Evolutionary conservation across 2,797 vertebrate species (phyloP).

Genomic region (Phoebastria nigripes): DNA sequence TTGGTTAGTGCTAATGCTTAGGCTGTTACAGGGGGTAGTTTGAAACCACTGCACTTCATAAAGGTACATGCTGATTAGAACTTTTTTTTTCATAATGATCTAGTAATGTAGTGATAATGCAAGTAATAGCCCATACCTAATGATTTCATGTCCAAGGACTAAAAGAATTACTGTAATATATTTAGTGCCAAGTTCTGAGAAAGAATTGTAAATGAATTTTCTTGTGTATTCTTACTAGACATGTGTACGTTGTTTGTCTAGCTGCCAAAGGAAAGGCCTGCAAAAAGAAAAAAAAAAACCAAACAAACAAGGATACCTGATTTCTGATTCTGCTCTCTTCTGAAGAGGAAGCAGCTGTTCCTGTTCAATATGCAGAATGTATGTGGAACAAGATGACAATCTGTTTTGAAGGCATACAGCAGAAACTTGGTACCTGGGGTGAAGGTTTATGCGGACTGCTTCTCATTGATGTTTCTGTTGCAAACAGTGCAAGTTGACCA

Average conservation of each 20-base stretch:
- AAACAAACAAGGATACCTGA: not conserved
- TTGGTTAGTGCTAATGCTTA: constrained; percentile 15
- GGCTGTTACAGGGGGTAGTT: constrained; percentile 25
- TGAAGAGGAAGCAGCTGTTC: not conserved
- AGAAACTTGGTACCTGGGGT: not conserved
- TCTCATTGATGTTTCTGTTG: not conserved
- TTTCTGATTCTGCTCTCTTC: not conserved
- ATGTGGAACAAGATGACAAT: not conserved
- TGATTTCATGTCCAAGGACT: constrained; percentile 68
- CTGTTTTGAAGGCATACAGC: not conserved
- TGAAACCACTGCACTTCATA: constrained; percentile 55
- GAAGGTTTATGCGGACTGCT: not conserved
- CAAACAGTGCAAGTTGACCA: not conserved
- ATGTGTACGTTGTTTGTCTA: not conserved
- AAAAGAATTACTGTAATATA: constrained; percentile 62
- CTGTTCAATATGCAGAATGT: not conserved
- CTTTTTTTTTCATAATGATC: constrained; percentile 74
- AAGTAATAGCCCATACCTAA: constrained; percentile 75
- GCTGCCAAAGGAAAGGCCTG: not conserved
- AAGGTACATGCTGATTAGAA: constrained; percentile 69
- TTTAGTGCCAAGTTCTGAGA: constrained; percentile 59
- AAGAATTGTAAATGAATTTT: constrained; percentile 50
- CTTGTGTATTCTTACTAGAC: constrained; percentile 34
- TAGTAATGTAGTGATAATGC: constrained; percentile 72
- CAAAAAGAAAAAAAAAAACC: not conserved